A percentile compares a stretch with the other conserved stretches of the same genome.
Evolutionary conservation across 1,140 invertebrate species (phyloP).

Genomic region (Bombus waltoni): DNA sequence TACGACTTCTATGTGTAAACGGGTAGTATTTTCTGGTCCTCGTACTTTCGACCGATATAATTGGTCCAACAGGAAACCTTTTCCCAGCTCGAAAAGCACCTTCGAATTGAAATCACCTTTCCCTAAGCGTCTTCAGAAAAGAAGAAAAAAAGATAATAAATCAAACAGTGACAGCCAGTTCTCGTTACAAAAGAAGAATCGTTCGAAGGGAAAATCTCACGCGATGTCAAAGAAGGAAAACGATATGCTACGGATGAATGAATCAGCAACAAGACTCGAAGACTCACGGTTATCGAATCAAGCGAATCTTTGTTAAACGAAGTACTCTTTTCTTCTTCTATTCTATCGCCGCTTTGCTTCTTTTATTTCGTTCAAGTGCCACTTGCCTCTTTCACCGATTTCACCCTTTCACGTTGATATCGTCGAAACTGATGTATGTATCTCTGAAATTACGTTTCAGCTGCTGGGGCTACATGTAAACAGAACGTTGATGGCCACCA

Average conservation of each 20-base stretch:
- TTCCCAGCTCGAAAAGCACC: neutral
- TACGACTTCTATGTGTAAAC: too few species aligned
- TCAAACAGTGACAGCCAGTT: slow-evolving; percentile 29
- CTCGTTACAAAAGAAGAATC: neutral
- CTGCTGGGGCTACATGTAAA: neutral
- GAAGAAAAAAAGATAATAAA: slow-evolving; percentile 33
- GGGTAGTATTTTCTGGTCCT: too few species aligned
- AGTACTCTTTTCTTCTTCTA: neutral
- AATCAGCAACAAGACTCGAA: slow-evolving; percentile 51
- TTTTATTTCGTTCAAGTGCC: slow-evolving; percentile 32
- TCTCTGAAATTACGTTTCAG: slow-evolving; percentile 15
- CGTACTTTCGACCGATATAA: too few species aligned
- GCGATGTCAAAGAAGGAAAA: slow-evolving; percentile 30
- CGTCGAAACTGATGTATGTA: neutral
- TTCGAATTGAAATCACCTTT: neutral
- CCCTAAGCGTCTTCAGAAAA: neutral
- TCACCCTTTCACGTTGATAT: neutral
- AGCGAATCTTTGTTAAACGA: slow-evolving; percentile 22
- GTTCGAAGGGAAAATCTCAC: neutral
- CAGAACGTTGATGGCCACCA: too few species aligned
- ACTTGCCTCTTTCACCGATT: slow-evolving; percentile 21
- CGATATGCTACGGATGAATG: slow-evolving; percentile 25
- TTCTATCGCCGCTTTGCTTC: neutral
- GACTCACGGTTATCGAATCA: slow-evolving; percentile 38
- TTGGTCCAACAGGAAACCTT: too few species aligned